These are phyloP conservation scores for Drosophila insularis DNA, from an alignment of 1,140 invertebrate species.

Conservation along the genomic window DNA sequence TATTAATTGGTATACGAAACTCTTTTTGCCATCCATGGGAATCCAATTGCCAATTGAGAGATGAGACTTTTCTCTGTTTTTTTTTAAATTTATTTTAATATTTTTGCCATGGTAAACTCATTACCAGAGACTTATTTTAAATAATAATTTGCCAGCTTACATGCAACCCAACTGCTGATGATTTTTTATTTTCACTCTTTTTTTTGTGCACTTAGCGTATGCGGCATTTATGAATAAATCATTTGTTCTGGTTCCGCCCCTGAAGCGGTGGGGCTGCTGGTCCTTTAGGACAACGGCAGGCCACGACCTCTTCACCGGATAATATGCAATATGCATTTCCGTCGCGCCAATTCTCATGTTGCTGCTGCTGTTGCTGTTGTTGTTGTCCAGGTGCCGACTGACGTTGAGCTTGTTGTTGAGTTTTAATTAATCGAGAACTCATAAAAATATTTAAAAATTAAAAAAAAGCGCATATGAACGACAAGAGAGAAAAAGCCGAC, in stretches of 20 bases:
- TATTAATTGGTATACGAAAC: slow-evolving; percentile 27
- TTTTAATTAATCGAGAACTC: slow-evolving; percentile 49
- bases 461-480: slow-evolving; percentile 13
- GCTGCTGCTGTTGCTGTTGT: neutral
- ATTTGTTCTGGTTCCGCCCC: slow-evolving; percentile 12
- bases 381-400: slow-evolving; percentile 20
- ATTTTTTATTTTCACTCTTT: slow-evolving; percentile 19
- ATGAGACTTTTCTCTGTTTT: neutral
- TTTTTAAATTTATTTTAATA: slow-evolving; percentile 1
- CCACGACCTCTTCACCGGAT: slow-evolving; percentile 8
- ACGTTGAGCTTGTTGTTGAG: slow-evolving; percentile 25
- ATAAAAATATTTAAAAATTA: slow-evolving; percentile 28
- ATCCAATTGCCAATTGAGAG: slow-evolving; percentile 4
- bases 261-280: neutral
- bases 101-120: slow-evolving; percentile 23
- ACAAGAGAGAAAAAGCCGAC: neutral
- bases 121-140: slow-evolving; percentile 8
- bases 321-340: slow-evolving; percentile 26
- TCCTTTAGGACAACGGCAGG: neutral
- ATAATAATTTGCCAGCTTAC: slow-evolving; percentile 20
- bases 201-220: slow-evolving; percentile 35
- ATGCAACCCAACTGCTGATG: neutral
- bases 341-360: slow-evolving; percentile 14
- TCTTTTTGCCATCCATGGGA: slow-evolving; percentile 13
- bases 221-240: slow-evolving; percentile 44